Evolutionary conservation across 2,113 vertebrate genomes (phyloP), one percentile per base, ranked within the genome.

Genomic region (Xenopus tropicalis): DNA sequence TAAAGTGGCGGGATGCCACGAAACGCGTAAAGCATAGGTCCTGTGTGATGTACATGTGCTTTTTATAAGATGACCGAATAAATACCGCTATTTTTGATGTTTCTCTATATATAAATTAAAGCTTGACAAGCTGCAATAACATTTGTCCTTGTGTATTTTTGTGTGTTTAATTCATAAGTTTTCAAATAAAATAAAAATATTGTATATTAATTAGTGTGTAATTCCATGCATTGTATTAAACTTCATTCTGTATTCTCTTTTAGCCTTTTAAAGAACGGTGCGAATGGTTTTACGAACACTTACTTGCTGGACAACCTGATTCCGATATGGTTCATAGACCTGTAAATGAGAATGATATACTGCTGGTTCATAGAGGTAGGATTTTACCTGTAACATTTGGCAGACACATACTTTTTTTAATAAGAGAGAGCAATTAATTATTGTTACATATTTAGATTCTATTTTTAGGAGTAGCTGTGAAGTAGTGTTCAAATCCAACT

Each of bases 401-500:
- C 51, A 22, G 54, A 57, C 48, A 66, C 67, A 56, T 69, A 42
- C 1, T 25, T 61, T 61, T 48, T 13, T 12, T 48, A 48, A 37
- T 37, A 37, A 37, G 46, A 14, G 46, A 14, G 46, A 10, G 46
- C 78, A 83, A 83, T 71, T 89, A 90, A 90, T 80, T 64, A 72
- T 0, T 83, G 14, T 83, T 89, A 84, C 82, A 70, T 90, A 72
- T 90, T 85, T 84, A 99, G 97, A 99, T 80, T 96, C 97, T 79
- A 94, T 99, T 91, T 99, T 99, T 88, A 94, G 94, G 86, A 99
- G 97, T 83, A 99, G 97, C 91, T 99, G 97, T 88, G 96, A 98
- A 88, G 95, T 98, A 85, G 97, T 99, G 11, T 96, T 94, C 77
- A 98, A 97, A 87, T 95, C 95, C 80, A 96, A 93, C 79, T 96